Percentiles rank a stretch among this genome's conserved stretches.
Evolutionary conservation across 2,888 invertebrate genomes (phyloP).

Genomic region (Agrotis clavis): DNA sequence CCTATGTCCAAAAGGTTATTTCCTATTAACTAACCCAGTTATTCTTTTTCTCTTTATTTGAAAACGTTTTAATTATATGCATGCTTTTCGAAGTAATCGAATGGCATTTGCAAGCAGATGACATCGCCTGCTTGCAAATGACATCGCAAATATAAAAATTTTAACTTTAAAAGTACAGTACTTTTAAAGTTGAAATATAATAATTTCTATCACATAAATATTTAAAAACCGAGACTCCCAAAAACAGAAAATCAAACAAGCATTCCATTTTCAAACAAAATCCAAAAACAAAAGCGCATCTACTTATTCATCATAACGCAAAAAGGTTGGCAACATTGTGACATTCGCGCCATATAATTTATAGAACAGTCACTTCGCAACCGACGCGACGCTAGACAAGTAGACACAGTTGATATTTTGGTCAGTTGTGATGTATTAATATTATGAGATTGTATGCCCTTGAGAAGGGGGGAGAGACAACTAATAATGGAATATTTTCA

Average conservation of each 20-base stretch:
- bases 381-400: slow-evolving; percentile 20
- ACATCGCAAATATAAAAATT: not conserved
- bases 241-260: not conserved
- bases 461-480: not conserved
- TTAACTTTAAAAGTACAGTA: too few species aligned
- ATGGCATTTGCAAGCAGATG: too few species aligned
- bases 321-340: slow-evolving; percentile 66
- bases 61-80: too few species aligned
- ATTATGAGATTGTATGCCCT: slow-evolving; percentile 31
- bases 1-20: not conserved
- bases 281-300: not conserved
- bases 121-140: too few species aligned
- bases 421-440: slow-evolving; percentile 46
- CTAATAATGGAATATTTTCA: too few species aligned
- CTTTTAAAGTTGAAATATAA: too few species aligned
- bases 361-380: slow-evolving; percentile 64
- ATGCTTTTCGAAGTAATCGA: too few species aligned
- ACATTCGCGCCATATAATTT: slow-evolving; percentile 64
- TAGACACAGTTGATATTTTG: slow-evolving; percentile 47
- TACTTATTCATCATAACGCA: slow-evolving; percentile 30
- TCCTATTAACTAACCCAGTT: too few species aligned
- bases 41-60: too few species aligned
- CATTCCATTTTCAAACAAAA: slow-evolving; percentile 7
- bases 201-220: too few species aligned
- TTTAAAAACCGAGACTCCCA: not conserved